phyloP scores from a whole-genome alignment of 2,113 vertebrate species.

The Azemiops feae region DNA sequence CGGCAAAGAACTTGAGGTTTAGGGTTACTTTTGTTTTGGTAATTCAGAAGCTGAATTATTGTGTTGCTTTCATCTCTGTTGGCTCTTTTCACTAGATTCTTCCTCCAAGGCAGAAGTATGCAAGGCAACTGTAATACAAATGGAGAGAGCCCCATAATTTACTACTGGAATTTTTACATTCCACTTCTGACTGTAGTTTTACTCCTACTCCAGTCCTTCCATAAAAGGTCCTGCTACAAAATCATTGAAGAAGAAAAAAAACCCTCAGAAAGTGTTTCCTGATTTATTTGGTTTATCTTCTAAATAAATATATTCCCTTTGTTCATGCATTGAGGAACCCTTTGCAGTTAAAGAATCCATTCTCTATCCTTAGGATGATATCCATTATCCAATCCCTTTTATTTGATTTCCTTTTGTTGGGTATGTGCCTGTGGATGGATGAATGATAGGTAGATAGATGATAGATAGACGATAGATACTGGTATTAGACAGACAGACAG shows the following conservation, averaged over 20 bases:
- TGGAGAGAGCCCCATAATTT: not conserved
- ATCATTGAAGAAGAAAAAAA: not conserved
- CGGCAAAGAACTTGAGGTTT: not conserved
- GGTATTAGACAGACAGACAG: no score
- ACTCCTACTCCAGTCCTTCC: conserved; percentile 3
- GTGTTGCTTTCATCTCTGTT: not conserved
- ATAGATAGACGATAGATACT: no score
- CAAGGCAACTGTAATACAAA: not conserved
- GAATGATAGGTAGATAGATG: not conserved
- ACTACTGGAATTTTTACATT: conserved; percentile 16
- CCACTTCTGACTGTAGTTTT: conserved; percentile 8
- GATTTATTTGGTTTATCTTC: conserved; percentile 2
- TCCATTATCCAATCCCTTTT: not conserved
- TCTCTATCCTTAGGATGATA: not conserved
- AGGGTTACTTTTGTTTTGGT: conserved; percentile 2
- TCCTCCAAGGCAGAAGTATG: conserved; percentile 1
- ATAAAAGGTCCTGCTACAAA: conserved; percentile 4
- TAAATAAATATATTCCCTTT: not conserved
- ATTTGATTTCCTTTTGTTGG: not conserved
- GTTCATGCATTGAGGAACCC: not conserved
- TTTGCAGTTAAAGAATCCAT: not conserved
- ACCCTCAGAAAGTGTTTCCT: not conserved
- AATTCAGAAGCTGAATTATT: not conserved
- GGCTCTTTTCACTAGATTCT: not conserved
- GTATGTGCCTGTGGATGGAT: not conserved